phyloP scores from a whole-genome alignment of 1,140 invertebrate species.

The Sminthurides bifidus region DNA sequence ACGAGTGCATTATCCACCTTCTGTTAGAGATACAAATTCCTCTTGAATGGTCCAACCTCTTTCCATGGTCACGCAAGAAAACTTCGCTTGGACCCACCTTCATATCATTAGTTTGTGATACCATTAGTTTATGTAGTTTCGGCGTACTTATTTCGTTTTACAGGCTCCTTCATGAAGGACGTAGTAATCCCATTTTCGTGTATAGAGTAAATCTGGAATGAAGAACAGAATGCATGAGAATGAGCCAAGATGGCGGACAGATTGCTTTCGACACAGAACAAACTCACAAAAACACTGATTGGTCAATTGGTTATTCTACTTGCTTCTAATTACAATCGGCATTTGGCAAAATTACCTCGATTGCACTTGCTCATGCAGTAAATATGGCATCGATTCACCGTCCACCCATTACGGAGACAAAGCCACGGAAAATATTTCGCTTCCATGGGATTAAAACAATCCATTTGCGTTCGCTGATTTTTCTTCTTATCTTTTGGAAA shows the following conservation, averaged over 20 bases:
- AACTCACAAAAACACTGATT: neutral
- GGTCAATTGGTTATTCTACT: neutral
- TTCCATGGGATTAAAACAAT: conserved; percentile 4
- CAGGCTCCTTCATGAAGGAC: conserved; percentile 5
- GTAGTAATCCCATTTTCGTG: conserved; percentile 4
- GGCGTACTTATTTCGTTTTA: conserved; percentile 5
- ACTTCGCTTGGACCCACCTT: no score
- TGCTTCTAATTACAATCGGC: neutral
- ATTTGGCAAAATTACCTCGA: conserved; percentile 1
- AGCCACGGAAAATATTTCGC: conserved; percentile 2
- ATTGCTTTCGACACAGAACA: neutral
- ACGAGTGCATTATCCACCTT: neutral
- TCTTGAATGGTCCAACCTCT: no score
- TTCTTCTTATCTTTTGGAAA: conserved; percentile 5
- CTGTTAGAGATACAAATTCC: no score
- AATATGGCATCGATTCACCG: conserved; percentile 12
- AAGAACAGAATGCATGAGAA: neutral
- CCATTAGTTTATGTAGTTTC: no score
- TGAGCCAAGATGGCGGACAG: neutral
- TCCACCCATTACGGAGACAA: conserved; percentile 21
- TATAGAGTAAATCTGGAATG: neutral
- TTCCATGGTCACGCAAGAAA: no score
- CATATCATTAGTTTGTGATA: no score
- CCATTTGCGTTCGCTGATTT: neutral
- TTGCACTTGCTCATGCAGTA: conserved; percentile 14